phyloP scores from a whole-genome alignment of 2,797 vertebrate genomes.

The Leptatherina wallacei region DNA sequence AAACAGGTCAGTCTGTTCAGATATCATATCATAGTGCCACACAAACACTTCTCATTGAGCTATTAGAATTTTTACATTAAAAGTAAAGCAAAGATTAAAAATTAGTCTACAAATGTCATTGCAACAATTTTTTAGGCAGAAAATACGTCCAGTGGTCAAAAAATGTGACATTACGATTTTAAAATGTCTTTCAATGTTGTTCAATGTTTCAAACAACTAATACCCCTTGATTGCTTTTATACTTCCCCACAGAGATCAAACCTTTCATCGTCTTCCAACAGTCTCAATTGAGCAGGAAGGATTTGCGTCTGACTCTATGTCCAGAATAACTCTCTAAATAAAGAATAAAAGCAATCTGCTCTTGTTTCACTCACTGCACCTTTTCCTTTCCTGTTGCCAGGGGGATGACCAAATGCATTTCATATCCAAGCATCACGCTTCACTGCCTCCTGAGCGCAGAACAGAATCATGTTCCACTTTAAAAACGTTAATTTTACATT shows the following conservation, averaged over 20 bases:
- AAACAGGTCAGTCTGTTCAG: too few relatives aligned
- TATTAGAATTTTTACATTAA: too few relatives aligned
- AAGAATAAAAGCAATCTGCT: slow-evolving; percentile 79
- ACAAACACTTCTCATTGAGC: too few relatives aligned
- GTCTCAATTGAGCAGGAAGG: slow-evolving; percentile 67
- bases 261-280: slow-evolving; percentile 41
- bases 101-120: too few relatives aligned
- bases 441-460: slow-evolving; percentile 80
- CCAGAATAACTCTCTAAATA: slow-evolving; percentile 80
- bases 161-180: slow-evolving; percentile 12
- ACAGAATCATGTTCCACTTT: slow-evolving; percentile 79
- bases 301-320: slow-evolving; percentile 69
- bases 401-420: slow-evolving; percentile 87
- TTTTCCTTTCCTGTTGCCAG: slow-evolving; percentile 82
- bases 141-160: too few relatives aligned
- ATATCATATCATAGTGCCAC: too few relatives aligned
- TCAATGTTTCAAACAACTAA: slow-evolving; percentile 20
- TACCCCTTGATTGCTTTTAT: slow-evolving; percentile 25
- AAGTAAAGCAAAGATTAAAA: too few relatives aligned
- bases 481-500: slow-evolving; percentile 83
- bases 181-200: not conserved
- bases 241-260: slow-evolving; percentile 36
- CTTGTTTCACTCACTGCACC: slow-evolving; percentile 79
- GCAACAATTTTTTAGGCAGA: too few relatives aligned
- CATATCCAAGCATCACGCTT: slow-evolving; percentile 83